phyloP scores from a whole-genome alignment of 1,140 invertebrate genomes.

The Rhopalosiphum padi region DNA sequence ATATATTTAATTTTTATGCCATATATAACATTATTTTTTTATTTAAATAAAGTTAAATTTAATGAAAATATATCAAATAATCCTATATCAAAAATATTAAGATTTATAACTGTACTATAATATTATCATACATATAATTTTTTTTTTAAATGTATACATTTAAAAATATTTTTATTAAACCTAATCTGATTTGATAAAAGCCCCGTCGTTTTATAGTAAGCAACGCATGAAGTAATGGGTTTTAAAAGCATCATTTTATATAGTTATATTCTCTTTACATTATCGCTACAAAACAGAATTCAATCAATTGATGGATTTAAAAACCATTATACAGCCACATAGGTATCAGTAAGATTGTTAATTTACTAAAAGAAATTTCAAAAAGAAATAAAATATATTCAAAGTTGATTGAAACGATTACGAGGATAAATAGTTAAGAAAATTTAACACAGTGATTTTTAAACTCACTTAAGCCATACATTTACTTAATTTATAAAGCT shows the following conservation, averaged over 20 bases:
- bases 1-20: neutral
- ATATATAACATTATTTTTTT: neutral
- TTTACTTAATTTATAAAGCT: neutral
- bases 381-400: neutral
- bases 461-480: neutral
- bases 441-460: neutral
- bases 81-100: neutral
- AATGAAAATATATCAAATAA: neutral
- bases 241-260: neutral
- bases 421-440: neutral
- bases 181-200: neutral
- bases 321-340: neutral
- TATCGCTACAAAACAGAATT: neutral
- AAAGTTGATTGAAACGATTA: neutral
- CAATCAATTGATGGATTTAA: conserved; percentile 16
- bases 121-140: neutral
- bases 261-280: neutral
- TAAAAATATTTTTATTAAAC: neutral
- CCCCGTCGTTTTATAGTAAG: neutral
- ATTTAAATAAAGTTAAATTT: neutral
- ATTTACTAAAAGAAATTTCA: neutral
- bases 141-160: neutral
- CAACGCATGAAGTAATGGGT: neutral
- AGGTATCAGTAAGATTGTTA: neutral
- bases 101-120: neutral